phyloP scores from a whole-genome alignment of 2,113 vertebrate genomes.

The Cinclus mexicanus region DNA sequence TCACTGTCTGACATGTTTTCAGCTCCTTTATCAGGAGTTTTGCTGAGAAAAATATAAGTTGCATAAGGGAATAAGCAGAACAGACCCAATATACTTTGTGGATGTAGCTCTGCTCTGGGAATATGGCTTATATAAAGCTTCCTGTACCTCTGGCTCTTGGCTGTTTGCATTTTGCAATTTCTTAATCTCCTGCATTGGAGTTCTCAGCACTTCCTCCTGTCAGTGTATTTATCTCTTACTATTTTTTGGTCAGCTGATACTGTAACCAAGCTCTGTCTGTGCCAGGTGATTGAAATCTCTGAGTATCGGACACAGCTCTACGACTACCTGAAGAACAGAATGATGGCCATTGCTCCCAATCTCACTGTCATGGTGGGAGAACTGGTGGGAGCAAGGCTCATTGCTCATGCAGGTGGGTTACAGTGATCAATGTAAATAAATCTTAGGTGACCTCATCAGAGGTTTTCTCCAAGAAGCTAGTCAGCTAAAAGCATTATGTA shows the following conservation, averaged over 20 bases:
- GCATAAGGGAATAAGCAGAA: not conserved
- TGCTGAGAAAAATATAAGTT: not conserved
- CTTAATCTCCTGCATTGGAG: not conserved
- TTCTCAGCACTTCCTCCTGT: not conserved
- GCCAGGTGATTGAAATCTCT: slow-evolving; percentile 93
- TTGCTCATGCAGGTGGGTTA: slow-evolving; percentile 91
- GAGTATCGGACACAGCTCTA: slow-evolving; percentile 95
- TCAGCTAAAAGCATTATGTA: not conserved
- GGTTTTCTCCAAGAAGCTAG: not conserved
- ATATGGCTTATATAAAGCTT: not conserved
- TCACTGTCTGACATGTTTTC: not conserved
- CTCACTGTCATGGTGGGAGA: slow-evolving; percentile 96
- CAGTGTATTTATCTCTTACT: not conserved
- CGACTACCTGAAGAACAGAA: slow-evolving; percentile 96
- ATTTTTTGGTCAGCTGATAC: not conserved
- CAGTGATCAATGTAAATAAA: not conserved
- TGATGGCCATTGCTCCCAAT: slow-evolving; percentile 98
- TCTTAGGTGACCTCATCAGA: not conserved
- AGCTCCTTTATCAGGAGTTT: slow-evolving; percentile 1
- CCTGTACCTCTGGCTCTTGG: not conserved
- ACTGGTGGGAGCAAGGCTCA: slow-evolving; percentile 93
- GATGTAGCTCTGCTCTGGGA: not conserved
- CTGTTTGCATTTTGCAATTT: not conserved
- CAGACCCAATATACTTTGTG: not conserved
- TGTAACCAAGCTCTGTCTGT: not conserved